Conservation (phyloP, 2,797 vertebrate genomes). For the Pangasius djambal region DNA sequence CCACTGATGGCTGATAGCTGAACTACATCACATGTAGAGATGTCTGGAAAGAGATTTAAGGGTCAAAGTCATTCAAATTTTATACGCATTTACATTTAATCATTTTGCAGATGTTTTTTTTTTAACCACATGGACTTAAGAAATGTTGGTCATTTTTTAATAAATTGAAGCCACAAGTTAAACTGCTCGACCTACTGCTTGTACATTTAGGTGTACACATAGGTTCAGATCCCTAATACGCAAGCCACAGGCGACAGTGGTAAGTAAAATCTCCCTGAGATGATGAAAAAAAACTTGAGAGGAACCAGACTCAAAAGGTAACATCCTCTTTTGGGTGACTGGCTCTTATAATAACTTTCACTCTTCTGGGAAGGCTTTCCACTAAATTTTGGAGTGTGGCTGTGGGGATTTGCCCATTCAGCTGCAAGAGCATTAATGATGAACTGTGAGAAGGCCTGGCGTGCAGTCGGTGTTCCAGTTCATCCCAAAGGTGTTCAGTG, state of each 20-base stretch:
- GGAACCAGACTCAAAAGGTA: neutral
- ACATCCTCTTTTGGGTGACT: neutral
- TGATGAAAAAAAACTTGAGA: neutral
- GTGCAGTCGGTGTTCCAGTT: too few species aligned
- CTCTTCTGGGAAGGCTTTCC: neutral
- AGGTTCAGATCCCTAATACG: too few species aligned
- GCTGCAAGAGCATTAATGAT: too few species aligned
- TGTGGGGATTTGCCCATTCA: neutral
- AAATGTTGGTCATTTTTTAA: neutral
- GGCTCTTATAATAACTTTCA: too few species aligned
- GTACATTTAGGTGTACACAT: neutral
- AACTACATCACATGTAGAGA: conserved; percentile 65
- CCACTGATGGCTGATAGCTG: conserved; percentile 71
- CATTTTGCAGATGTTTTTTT: neutral
- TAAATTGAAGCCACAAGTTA: neutral
- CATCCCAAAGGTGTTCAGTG: neutral
- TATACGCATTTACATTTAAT: neutral
- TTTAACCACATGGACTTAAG: neutral
- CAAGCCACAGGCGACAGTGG: neutral
- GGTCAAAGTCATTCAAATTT: neutral
- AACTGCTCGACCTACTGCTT: neutral
- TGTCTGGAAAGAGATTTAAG: conserved; percentile 56
- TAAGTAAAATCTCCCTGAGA: neutral
- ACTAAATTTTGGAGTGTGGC: neutral
- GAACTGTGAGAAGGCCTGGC: too few species aligned